phyloP scores from a whole-genome alignment of 2,888 invertebrate species.

The Drepanosiphum platanoidis region DNA sequence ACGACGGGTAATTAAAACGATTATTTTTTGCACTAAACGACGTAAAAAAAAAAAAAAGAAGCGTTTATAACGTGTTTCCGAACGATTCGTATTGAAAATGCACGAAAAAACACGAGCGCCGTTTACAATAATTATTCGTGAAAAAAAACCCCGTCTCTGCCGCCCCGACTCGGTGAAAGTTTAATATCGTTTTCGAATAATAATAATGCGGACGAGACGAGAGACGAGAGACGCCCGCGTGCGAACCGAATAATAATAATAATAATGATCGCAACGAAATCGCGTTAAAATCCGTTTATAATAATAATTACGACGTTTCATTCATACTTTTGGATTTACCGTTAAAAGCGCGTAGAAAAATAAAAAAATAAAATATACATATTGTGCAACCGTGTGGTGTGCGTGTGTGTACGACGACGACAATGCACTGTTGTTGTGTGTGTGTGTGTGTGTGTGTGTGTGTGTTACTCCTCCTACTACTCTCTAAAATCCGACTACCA shows the following conservation, averaged over 20 bases:
- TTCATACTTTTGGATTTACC: constrained; percentile 32
- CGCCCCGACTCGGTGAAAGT: not conserved
- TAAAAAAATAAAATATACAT: too few species aligned
- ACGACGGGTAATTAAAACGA: too few species aligned
- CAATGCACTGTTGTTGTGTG: constrained; percentile 1
- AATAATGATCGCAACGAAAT: not conserved
- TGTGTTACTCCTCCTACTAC: too few species aligned
- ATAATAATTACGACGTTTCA: not conserved
- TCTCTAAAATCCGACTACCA: constrained; percentile 14
- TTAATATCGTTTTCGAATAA: not conserved
- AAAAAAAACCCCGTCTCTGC: not conserved
- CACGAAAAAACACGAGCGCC: too few species aligned
- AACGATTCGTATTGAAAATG: too few species aligned
- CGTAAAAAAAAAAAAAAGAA: too few species aligned
- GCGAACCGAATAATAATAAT: too few species aligned
- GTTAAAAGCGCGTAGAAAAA: constrained; percentile 6
- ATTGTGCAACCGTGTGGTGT: constrained; percentile 1
- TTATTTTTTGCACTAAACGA: too few species aligned
- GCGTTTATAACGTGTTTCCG: too few species aligned
- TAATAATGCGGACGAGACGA: not conserved
- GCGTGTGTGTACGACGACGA: too few species aligned
- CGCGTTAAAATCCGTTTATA: not conserved
- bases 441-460: not conserved
- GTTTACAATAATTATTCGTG: too few species aligned
- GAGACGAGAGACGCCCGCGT: too few species aligned